Base-by-base conservation (phyloP, 2,797 vertebrate genomes). In the Chelidonichthys spinosus region DNA sequence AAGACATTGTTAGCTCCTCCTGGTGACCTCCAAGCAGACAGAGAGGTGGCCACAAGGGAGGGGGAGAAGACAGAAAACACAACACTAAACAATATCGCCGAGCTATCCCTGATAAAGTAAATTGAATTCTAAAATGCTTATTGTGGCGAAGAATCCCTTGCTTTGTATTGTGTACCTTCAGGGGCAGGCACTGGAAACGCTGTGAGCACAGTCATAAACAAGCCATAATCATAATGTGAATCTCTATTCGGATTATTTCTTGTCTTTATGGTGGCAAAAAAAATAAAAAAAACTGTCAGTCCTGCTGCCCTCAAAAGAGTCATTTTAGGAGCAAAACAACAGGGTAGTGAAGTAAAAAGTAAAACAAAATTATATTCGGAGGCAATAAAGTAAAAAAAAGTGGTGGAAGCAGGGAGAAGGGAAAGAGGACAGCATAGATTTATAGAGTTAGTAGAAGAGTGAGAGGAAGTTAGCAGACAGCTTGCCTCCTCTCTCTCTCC, bases 181-280 rank as follows among this genome's bases (percentile, higher is more conserved):
- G 56, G 61, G 82, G 32, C 17, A 69, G 62, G 18, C 68, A 6
- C 39, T 61, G 71, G 42, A 62, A 79, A 77, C 32, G 62, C 71
- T 72, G 69, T 73, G 75, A 82, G 79, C 59, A 78, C 39, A 72
- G 82, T 84, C 74, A 70, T 82, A 81, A 90, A 85, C 78, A 79
- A 83, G 66, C 64, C 72, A 62, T 87, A 88, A 89, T 89, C 88
- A 78, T 82, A 83, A 91, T 83, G 69, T 83, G 69, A 81, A 90
- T 90, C 86, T 85, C 79, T 84, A 43, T 67, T 55, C 6, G n/a
- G 64, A 78, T 84, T 86, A 78, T 88, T 70, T 88, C 73, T 35
- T 43, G 63, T 82, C 59, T 85, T 86, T 66, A 77, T 76, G 63
- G 63, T 18, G 60, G n/a, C 33, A 72, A 74, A 75, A 18, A 49